Evolutionary conservation across 2,797 vertebrate species (phyloP).

Genomic region (Enteromius treurensis): DNA sequence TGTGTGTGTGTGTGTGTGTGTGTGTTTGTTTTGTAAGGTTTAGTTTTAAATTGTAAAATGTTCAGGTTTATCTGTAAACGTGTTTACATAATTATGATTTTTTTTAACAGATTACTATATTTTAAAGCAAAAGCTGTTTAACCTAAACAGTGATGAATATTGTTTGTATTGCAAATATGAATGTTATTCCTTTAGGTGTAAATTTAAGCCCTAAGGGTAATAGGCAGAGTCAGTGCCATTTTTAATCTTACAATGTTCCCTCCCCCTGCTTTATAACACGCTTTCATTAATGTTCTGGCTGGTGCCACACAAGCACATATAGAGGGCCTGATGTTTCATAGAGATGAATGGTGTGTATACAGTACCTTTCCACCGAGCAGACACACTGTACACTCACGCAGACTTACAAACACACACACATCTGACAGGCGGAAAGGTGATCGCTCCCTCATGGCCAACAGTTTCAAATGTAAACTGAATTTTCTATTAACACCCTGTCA

Average conservation of each 20-base stretch:
- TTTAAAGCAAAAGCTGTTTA: not conserved
- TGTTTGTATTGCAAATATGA: not conserved
- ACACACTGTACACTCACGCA: not conserved
- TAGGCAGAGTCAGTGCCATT: not conserved
- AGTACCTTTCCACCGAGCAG: conserved; percentile 24
- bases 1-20: too few species aligned
- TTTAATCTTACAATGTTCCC: not conserved
- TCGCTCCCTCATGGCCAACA: conserved; percentile 27
- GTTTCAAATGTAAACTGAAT: conserved; percentile 35
- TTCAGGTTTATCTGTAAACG: not conserved
- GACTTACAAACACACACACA: conserved; percentile 13
- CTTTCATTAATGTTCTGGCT: conserved; percentile 4
- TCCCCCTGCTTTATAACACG: not conserved
- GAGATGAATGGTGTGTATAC: conserved; percentile 45
- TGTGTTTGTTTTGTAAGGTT: not conserved
- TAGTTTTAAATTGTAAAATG: not conserved
- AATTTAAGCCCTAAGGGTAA: not conserved
- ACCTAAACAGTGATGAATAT: not conserved
- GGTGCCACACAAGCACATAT: conserved; percentile 8
- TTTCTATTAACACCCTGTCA: conserved; percentile 28
- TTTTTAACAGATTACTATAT: not conserved
- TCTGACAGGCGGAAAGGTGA: conserved; percentile 31
- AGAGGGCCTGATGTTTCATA: conserved; percentile 25
- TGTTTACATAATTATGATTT: not conserved
- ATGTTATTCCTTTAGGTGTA: not conserved